Base-by-base conservation (phyloP, 2,888 invertebrate species). In the Tetheella fluctuosa region DNA sequence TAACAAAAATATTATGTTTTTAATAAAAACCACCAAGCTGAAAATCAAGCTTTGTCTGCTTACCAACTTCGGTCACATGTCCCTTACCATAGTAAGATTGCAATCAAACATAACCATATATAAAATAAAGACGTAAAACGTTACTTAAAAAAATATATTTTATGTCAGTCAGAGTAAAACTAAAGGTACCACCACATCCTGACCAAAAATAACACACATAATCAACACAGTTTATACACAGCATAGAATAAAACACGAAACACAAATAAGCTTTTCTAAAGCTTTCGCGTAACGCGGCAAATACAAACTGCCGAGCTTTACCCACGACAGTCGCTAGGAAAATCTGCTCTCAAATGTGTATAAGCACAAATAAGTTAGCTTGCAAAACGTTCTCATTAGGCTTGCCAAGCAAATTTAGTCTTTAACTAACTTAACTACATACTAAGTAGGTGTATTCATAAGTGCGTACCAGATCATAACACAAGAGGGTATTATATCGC, bases 341-440 rank as follows among this genome's bases (percentile, higher is more conserved):
- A 73, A 73, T 71, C 66, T 73, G 74, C 61, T 59, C 71, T 58
- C 59, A 65, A 67, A 66, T 71, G 71, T 73, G 74, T 73, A 73
- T 73, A 73, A 73, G 69, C 66, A 73, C 63, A 73, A 73, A 72
- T 71, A 73, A 71, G 67, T 71, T 69, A 23, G 34, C 37, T 34
- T 55, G 55, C 34, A 55, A 30, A 30, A 23, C 25, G 57, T 42
- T 58, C 60, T 57, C 60, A 57, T 59, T 57, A 48, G 61, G 12
- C 39, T 64, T 65, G 56, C 53, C 58, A 57, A 59, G 54, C 55
- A 57, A 60, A 63, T 64, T 62, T 62, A 60, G 62, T 59, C 63
- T 53, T 61, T 60, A 57, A 70, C 62, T 62, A 60, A 57, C 59
- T 59, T 7, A 37, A 34, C 23, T 23, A 63, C 65, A 61, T 55